Evolutionary conservation across 1,140 invertebrate species (phyloP).

Genomic region (Rhagoletis pomonella): DNA sequence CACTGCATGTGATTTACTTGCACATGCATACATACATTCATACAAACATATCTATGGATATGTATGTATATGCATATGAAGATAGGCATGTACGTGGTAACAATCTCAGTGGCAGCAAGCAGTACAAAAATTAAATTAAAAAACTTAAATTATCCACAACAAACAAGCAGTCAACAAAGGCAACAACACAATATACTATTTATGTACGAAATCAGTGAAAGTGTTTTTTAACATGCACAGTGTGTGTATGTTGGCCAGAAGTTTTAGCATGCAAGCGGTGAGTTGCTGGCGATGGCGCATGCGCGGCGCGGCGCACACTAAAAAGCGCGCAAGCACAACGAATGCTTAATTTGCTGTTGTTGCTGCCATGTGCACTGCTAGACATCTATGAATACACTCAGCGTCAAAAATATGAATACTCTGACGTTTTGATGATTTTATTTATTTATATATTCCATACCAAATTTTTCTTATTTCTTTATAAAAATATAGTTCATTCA

Average conservation of each 20-base stretch:
- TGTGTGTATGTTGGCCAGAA: background rate
- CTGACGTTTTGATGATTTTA: too few relatives aligned
- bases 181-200: constrained; percentile 5
- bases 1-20: background rate
- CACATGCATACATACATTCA: constrained; percentile 1
- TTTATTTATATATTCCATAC: too few relatives aligned
- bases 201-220: constrained; percentile 53
- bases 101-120: background rate
- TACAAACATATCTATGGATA: too few relatives aligned
- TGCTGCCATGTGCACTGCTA: background rate
- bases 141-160: background rate
- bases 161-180: constrained; percentile 41
- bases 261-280: constrained; percentile 45
- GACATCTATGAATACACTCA: too few relatives aligned
- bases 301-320: constrained; percentile 58
- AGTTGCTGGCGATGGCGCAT: constrained; percentile 58
- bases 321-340: background rate
- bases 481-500: too few relatives aligned
- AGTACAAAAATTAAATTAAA: background rate
- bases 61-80: too few relatives aligned
- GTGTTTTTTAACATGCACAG: constrained; percentile 48
- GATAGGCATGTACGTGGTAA: background rate
- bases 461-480: too few relatives aligned
- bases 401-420: too few relatives aligned
- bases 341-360: constrained; percentile 18